Conservation (phyloP, 2,797 vertebrate genomes). For the Gallirallus australis region DNA sequence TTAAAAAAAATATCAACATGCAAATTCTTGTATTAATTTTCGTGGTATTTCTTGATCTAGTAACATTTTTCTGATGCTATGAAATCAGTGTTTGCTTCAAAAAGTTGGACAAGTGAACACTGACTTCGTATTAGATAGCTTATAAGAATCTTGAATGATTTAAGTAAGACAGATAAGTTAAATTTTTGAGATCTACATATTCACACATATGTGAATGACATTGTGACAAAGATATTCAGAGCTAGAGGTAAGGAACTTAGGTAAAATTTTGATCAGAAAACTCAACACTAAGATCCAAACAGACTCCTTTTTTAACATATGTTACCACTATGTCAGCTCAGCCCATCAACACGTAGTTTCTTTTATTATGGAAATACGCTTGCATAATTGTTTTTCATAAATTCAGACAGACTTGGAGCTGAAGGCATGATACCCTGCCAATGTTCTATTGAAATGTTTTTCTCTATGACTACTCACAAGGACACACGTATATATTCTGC, state of each 20-base stretch:
- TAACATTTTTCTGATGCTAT: not conserved
- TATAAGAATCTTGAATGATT: not conserved
- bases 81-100: not conserved
- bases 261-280: constrained; percentile 1
- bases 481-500: constrained; percentile 71
- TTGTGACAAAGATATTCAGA: not conserved
- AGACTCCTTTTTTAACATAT: not conserved
- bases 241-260: not conserved
- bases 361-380: constrained; percentile 70
- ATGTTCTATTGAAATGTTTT: constrained; percentile 74
- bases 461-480: constrained; percentile 67
- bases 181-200: not conserved
- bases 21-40: not conserved
- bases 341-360: constrained; percentile 32
- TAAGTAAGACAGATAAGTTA: not conserved
- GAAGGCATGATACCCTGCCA: constrained; percentile 65
- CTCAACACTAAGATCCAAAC: not conserved
- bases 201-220: not conserved
- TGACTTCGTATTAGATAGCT: not conserved
- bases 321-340: constrained; percentile 18
- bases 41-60: not conserved
- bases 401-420: constrained; percentile 72
- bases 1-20: rapidly evolving
- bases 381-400: constrained; percentile 77
- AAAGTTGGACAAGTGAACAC: not conserved